Conservation (phyloP, 2,797 vertebrate genomes). For the Enteromius argenteus region DNA sequence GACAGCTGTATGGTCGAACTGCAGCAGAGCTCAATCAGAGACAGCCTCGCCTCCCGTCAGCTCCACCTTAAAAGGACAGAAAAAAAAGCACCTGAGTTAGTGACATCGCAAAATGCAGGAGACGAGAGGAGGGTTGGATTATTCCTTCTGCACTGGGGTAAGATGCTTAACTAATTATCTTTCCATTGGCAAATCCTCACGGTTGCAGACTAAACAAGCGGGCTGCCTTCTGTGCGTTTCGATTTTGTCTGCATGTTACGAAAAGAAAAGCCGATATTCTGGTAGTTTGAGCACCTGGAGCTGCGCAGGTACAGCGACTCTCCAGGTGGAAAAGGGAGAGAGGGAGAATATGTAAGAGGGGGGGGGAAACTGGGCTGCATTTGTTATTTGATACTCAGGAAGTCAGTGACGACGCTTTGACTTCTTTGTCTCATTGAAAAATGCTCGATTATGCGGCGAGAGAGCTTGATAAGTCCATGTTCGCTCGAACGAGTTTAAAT, state of each 20-base stretch:
- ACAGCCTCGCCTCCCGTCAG: constrained; percentile 56
- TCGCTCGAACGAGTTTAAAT: constrained; percentile 21
- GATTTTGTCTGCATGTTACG: constrained; percentile 48
- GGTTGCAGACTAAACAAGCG: constrained; percentile 54
- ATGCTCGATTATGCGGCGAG: constrained; percentile 70
- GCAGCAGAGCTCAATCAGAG: constrained; percentile 55
- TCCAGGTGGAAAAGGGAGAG: constrained; percentile 74
- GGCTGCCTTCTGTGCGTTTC: constrained; percentile 56
- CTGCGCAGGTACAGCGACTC: constrained; percentile 60
- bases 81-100: constrained; percentile 63
- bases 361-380: constrained; percentile 64
- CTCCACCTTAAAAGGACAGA: constrained; percentile 66
- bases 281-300: constrained; percentile 65
- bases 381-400: constrained; percentile 88
- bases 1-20: constrained; percentile 66
- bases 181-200: constrained; percentile 61
- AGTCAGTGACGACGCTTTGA: constrained; percentile 81
- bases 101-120: constrained; percentile 63
- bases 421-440: constrained; percentile 86
- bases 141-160: constrained; percentile 64
- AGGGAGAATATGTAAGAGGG: constrained; percentile 57
- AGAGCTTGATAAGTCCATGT: constrained; percentile 25
- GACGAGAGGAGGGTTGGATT: constrained; percentile 67
- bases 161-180: constrained; percentile 70
- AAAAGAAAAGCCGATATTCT: constrained; percentile 55